Evolutionary conservation across 1,140 invertebrate genomes (phyloP).

Genomic region (Papilio polytes): DNA sequence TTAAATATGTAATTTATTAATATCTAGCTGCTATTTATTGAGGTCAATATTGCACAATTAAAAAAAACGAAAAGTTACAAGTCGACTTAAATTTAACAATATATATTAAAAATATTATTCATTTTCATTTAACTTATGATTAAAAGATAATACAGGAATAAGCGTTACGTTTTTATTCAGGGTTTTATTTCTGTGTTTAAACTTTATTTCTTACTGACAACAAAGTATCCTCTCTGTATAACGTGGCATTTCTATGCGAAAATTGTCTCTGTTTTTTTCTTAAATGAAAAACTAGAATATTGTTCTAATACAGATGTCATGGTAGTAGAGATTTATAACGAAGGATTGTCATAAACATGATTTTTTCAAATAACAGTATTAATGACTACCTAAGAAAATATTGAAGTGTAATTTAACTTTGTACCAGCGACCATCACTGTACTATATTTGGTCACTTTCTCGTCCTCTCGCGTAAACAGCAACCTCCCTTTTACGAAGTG

Average conservation of each 20-base stretch:
- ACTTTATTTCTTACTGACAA: too few relatives aligned
- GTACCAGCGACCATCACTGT: not conserved
- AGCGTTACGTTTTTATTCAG: too few relatives aligned
- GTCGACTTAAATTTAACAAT: not conserved
- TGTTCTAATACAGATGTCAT: too few relatives aligned
- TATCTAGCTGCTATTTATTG: not conserved
- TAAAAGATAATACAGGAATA: too few relatives aligned
- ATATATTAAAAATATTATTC: too few relatives aligned
- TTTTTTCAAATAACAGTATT: not conserved
- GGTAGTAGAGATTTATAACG: too few relatives aligned
- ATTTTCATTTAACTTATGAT: too few relatives aligned
- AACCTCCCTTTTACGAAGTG: slow-evolving; percentile 1
- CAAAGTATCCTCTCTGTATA: not conserved
- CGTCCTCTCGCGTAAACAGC: not conserved
- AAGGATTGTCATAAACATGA: not conserved
- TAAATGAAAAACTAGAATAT: too few relatives aligned
- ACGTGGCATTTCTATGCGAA: too few relatives aligned
- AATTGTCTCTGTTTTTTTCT: too few relatives aligned
- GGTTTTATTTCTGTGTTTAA: not conserved
- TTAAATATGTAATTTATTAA: slow-evolving; percentile 1
- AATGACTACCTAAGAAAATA: not conserved
- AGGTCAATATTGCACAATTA: slow-evolving; percentile 8
- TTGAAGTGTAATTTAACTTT: not conserved
- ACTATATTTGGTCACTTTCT: not conserved
- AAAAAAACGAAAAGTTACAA: not conserved